These are phyloP conservation scores for Python bivittatus DNA, from an alignment of 2,113 vertebrate species.

Conservation along the genomic window DNA sequence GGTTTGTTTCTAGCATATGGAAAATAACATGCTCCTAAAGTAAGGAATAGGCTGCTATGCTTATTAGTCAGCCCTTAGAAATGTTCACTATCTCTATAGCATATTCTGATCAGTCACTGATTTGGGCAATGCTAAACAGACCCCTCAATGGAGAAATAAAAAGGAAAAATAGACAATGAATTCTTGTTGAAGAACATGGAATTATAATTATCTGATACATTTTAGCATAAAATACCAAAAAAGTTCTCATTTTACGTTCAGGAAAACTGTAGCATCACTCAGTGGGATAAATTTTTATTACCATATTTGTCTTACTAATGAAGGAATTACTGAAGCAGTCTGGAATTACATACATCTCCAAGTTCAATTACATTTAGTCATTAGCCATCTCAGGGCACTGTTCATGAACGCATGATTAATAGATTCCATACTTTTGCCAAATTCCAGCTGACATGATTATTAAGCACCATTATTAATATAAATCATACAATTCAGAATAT, in stretches of 20 bases:
- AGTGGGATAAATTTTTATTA: constrained; percentile 32
- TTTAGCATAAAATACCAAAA: constrained; percentile 50
- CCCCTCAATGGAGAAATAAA: constrained; percentile 41
- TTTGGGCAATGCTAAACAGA: constrained; percentile 65
- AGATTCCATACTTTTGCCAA: constrained; percentile 41
- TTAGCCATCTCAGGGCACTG: constrained; percentile 35
- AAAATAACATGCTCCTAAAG: neutral
- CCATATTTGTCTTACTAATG: constrained; percentile 31
- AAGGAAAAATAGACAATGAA: constrained; percentile 41
- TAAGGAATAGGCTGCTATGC: neutral
- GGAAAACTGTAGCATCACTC: neutral
- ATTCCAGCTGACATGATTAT: constrained; percentile 46
- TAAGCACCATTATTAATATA: constrained; percentile 44
- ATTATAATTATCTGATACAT: constrained; percentile 59
- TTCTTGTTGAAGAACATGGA: constrained; percentile 55
- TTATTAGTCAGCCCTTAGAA: neutral
- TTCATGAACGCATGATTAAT: constrained; percentile 5
- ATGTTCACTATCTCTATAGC: neutral
- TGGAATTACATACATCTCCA: constrained; percentile 23
- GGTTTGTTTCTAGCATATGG: neutral
- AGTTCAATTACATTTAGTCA: constrained; percentile 30
- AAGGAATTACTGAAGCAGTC: constrained; percentile 24
- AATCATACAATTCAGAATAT: constrained; percentile 37
- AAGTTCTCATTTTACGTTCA: neutral
- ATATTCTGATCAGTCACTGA: constrained; percentile 56